Percentiles rank a stretch among this genome's conserved stretches.
phyloP scores from a whole-genome alignment of 1,140 invertebrate species.

The Drosophila murphyi region DNA sequence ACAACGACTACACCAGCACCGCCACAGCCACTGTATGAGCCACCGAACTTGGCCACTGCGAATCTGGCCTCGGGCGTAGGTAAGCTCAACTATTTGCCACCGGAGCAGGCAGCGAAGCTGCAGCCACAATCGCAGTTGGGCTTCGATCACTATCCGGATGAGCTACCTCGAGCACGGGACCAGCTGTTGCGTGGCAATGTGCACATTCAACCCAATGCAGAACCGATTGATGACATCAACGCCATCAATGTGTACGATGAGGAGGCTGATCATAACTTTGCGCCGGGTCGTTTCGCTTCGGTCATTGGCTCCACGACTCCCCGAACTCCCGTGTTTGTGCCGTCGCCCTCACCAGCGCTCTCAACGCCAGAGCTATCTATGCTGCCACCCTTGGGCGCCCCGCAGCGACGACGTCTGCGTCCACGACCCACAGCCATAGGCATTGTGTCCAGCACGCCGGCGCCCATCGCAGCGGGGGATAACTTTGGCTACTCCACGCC shows the following conservation, averaged over 20 bases:
- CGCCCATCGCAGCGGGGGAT: constrained; percentile 58
- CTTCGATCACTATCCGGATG: constrained; percentile 82
- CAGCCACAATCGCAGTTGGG: constrained; percentile 69
- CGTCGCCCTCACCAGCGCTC: constrained; percentile 80
- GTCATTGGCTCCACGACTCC: constrained; percentile 81
- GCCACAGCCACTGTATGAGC: constrained; percentile 52
- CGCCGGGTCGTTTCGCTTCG: constrained; percentile 51
- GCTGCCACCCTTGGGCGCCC: constrained; percentile 58
- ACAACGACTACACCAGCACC: constrained; percentile 58
- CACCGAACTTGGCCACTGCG: constrained; percentile 55
- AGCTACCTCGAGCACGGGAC: constrained; percentile 58
- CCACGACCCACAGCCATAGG: constrained; percentile 67
- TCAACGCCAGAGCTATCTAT: constrained; percentile 69
- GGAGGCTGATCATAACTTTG: constrained; percentile 66
- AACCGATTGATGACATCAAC: constrained; percentile 58
- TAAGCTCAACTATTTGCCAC: constrained; percentile 79
- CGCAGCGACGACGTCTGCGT: constrained; percentile 48
- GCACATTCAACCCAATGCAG: constrained; percentile 63
- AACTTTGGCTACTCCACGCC: constrained; percentile 61
- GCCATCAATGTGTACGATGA: constrained; percentile 77
- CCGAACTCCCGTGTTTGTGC: constrained; percentile 65
- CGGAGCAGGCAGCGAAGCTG: constrained; percentile 79
- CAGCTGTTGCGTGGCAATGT: constrained; percentile 48
- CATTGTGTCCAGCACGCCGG: constrained; percentile 57
- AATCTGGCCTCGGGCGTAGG: constrained; percentile 72